Conservation (phyloP, 2,888 invertebrate species). For the Drosophila kuntzei region DNA sequence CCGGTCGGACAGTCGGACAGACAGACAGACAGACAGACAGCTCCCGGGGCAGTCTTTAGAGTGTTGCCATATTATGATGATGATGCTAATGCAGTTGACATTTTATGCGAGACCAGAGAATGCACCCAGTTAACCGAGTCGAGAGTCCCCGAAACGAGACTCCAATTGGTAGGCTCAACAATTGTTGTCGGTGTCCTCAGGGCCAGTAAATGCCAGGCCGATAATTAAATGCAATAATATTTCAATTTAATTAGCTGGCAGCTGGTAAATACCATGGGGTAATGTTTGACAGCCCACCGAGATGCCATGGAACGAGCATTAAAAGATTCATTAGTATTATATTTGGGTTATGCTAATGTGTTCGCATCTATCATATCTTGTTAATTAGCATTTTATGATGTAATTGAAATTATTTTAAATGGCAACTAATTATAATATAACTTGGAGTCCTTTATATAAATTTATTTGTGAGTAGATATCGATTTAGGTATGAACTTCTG, state of each 20-base stretch:
- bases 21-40: slow-evolving; percentile 25
- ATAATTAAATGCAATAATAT: slow-evolving; percentile 77
- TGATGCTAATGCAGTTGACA: slow-evolving; percentile 80
- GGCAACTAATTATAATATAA: slow-evolving; percentile 21
- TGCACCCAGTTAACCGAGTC: slow-evolving; percentile 2
- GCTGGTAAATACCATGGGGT: slow-evolving; percentile 62
- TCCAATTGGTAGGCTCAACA: slow-evolving; percentile 11
- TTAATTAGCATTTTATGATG: slow-evolving; percentile 49
- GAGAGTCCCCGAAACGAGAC: slow-evolving; percentile 7
- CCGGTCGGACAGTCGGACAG: slow-evolving; percentile 26
- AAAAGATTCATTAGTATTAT: slow-evolving; percentile 57
- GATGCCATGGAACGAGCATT: slow-evolving; percentile 30
- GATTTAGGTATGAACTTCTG: not conserved
- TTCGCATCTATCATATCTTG: slow-evolving; percentile 40
- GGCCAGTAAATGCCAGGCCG: slow-evolving; percentile 27
- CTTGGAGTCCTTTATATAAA: not conserved
- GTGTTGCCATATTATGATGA: slow-evolving; percentile 70
- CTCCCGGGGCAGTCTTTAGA: slow-evolving; percentile 50
- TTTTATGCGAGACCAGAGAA: slow-evolving; percentile 62
- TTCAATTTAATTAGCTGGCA: slow-evolving; percentile 77
- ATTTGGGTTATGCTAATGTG: slow-evolving; percentile 61
- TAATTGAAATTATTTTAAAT: slow-evolving; percentile 12
- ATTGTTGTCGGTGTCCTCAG: slow-evolving; percentile 16
- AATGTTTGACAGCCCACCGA: slow-evolving; percentile 13
- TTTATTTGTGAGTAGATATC: not conserved